Evolutionary conservation across 64 coral and sea anemone species (phyloP).

Genomic region (Pocillopora verrucosa): DNA sequence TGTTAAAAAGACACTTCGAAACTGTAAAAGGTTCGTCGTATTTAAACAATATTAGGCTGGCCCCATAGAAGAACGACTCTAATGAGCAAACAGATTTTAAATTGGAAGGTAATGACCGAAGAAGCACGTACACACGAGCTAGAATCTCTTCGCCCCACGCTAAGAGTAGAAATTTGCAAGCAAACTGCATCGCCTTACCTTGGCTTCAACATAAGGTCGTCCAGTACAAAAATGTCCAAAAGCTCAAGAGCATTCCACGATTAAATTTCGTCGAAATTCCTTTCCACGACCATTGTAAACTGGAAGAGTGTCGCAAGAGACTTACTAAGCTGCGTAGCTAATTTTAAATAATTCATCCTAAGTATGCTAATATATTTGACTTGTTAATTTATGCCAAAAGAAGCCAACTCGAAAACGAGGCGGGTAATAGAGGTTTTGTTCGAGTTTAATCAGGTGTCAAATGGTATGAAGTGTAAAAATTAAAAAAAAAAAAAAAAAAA

Average conservation of each 20-base stretch:
- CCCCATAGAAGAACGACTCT: constrained; percentile 30
- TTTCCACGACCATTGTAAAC: constrained; percentile 25
- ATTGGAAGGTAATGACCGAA: constrained; percentile 39
- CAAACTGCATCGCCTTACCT: constrained; percentile 4
- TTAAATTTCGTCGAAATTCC: constrained; percentile 4
- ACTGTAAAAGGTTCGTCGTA: constrained; percentile 6
- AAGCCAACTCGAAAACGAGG: constrained; percentile 22
- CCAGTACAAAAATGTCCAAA: constrained; percentile 40
- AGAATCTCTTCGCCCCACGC: constrained; percentile 7
- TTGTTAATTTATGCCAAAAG: constrained; percentile 33
- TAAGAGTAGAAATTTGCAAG: not conserved
- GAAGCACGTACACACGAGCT: constrained; percentile 10
- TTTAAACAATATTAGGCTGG: constrained; percentile 38
- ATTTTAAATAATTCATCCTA: constrained; percentile 30
- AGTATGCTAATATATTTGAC: constrained; percentile 39
- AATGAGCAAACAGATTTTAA: constrained; percentile 53
- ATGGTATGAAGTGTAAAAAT: not conserved
- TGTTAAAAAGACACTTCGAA: not conserved
- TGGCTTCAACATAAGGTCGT: constrained; percentile 51
- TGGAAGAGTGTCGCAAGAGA: not conserved
- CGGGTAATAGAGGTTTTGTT: not conserved
- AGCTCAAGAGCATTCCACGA: constrained; percentile 33
- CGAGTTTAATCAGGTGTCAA: constrained; percentile 2
- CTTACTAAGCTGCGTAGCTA: constrained; percentile 18
- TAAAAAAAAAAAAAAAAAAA: not conserved